Conservation (phyloP, 2,797 vertebrate genomes). For the Nyctalus aviator region DNA sequence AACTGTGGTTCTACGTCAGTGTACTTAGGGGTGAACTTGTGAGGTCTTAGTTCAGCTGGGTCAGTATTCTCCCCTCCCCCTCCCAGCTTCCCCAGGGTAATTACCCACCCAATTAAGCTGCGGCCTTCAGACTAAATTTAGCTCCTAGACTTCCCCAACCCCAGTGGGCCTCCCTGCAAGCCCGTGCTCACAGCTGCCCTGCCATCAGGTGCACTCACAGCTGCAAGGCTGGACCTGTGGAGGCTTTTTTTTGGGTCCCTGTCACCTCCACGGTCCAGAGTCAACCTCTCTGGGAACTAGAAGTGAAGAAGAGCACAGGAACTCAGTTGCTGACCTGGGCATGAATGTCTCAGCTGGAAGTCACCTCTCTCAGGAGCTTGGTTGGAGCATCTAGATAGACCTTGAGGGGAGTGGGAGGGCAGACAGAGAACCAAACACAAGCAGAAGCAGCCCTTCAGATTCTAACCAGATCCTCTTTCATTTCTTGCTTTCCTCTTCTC, state of each 20-base stretch:
- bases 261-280: not conserved
- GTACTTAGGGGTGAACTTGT: not conserved
- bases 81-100: slow-evolving; percentile 41
- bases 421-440: not conserved
- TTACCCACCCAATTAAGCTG: slow-evolving; percentile 34
- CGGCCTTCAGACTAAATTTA: slow-evolving; percentile 69
- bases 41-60: not conserved
- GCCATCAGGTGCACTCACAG: slow-evolving; percentile 57
- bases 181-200: slow-evolving; percentile 63
- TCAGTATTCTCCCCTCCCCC: slow-evolving; percentile 34
- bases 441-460: not conserved
- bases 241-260: not conserved
- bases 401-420: fast-evolving
- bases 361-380: not conserved
- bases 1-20: not conserved
- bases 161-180: not conserved
- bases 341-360: not conserved
- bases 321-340: not conserved
- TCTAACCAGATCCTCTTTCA: not conserved
- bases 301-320: not conserved
- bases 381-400: not conserved
- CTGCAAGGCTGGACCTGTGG: not conserved
- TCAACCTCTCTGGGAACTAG: not conserved
- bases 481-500: not conserved
- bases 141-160: slow-evolving; percentile 36